These are phyloP conservation scores for Limnephilus lunatus DNA, from an alignment of 2,888 invertebrate genomes.

Conservation along the genomic window DNA sequence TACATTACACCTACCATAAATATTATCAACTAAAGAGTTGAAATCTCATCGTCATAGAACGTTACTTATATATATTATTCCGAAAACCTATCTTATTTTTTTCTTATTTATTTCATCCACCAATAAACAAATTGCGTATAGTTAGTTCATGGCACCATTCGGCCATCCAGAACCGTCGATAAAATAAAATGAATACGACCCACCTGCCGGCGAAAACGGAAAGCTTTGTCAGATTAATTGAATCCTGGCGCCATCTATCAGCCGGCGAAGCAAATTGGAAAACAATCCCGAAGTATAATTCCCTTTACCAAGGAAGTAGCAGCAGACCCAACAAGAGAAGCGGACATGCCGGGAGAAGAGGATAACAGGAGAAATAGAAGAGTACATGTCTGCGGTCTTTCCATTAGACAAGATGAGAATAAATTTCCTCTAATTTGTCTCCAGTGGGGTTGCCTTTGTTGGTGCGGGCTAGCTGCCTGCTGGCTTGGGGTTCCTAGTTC, in stretches of 20 bases:
- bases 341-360: slow-evolving; percentile 25
- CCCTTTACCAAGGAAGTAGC: slow-evolving; percentile 12
- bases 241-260: slow-evolving; percentile 54
- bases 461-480: not conserved
- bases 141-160: not conserved
- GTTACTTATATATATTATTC: no score
- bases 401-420: slow-evolving; percentile 64
- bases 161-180: not conserved
- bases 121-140: not conserved
- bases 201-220: slow-evolving; percentile 39
- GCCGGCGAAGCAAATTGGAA: slow-evolving; percentile 61
- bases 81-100: no score
- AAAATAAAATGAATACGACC: not conserved
- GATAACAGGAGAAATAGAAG: not conserved
- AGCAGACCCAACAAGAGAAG: slow-evolving; percentile 3
- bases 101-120: no score
- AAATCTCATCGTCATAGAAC: no score
- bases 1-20: no score
- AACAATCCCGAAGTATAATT: slow-evolving; percentile 59
- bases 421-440: slow-evolving; percentile 65
- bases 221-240: slow-evolving; percentile 49
- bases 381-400: slow-evolving; percentile 26
- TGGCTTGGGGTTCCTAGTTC: not conserved
- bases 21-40: no score
- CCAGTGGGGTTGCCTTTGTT: slow-evolving; percentile 45